These are phyloP conservation scores for Tuta absoluta DNA, from an alignment of 2,888 invertebrate species.

Conservation along the genomic window DNA sequence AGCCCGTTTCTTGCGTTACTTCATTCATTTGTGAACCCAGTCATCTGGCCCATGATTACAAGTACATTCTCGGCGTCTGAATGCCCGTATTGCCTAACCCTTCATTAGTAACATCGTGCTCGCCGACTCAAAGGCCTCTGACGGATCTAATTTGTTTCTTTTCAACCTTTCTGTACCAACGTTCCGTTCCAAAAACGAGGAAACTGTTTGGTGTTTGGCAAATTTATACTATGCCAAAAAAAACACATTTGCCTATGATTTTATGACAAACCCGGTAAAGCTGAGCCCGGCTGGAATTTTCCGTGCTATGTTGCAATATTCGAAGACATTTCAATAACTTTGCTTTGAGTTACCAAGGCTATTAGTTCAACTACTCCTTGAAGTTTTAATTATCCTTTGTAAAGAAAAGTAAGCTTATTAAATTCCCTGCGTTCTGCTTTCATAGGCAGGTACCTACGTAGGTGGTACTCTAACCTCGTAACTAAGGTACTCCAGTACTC, in stretches of 20 bases:
- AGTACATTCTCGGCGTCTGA: neutral
- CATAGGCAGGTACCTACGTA: no score
- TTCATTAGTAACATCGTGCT: slow-evolving; percentile 25
- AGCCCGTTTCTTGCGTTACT: neutral
- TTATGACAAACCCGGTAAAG: no score
- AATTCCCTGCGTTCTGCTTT: neutral
- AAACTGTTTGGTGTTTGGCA: neutral
- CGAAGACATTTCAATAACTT: neutral
- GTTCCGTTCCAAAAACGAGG: slow-evolving; percentile 20
- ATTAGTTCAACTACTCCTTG: neutral
- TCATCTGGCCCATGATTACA: neutral
- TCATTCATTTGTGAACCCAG: neutral
- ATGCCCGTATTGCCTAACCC: slow-evolving; percentile 23
- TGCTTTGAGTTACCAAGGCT: neutral
- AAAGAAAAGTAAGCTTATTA: neutral
- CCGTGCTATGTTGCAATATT: neutral
- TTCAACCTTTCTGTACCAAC: slow-evolving; percentile 62
- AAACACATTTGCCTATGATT: no score
- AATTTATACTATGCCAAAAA: neutral
- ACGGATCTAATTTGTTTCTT: slow-evolving; percentile 78
- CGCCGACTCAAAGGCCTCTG: slow-evolving; percentile 59
- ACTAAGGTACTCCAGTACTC: no score
- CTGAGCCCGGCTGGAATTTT: no score
- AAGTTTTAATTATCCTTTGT: neutral
- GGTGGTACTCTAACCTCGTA: no score